Percentiles rank a stretch among this genome's conserved stretches.
These are phyloP conservation scores for Vandiemenella viatica DNA, from an alignment of 2,888 invertebrate species.

Conservation along the genomic window DNA sequence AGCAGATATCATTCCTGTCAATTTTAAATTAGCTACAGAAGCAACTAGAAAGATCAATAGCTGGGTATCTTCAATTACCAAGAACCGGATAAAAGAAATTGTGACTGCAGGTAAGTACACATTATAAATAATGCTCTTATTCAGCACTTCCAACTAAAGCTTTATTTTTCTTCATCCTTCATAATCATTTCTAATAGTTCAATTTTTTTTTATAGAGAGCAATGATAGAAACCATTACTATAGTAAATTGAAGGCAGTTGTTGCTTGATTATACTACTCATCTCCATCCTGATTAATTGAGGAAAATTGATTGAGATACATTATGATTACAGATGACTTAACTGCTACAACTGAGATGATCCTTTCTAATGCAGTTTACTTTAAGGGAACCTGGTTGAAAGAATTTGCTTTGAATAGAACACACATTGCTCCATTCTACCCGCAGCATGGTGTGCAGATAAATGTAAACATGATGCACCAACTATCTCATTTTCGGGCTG, in stretches of 20 bases:
- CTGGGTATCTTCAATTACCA: slow-evolving; percentile 13
- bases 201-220: no score
- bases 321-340: slow-evolving; percentile 15
- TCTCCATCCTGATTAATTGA: no score
- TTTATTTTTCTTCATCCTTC: no score
- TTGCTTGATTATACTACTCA: no score
- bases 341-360: slow-evolving; percentile 14
- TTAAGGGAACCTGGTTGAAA: slow-evolving; percentile 16
- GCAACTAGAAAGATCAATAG: slow-evolving; percentile 13
- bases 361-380: slow-evolving; percentile 17
- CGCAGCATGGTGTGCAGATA: slow-evolving; percentile 3
- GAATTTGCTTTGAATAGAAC: slow-evolving; percentile 13
- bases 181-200: no score
- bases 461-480: slow-evolving; percentile 16
- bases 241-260: no score
- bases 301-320: no score
- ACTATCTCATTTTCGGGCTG: slow-evolving; percentile 11
- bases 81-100: slow-evolving; percentile 10
- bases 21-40: slow-evolving; percentile 9
- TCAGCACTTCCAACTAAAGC: no score
- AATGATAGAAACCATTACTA: no score
- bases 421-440: slow-evolving; percentile 10
- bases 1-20: slow-evolving; percentile 7
- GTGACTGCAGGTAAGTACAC: slow-evolving; percentile 10
- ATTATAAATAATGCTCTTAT: no score